Evolutionary conservation across 2,797 vertebrate genomes (phyloP), one percentile per base, ranked within the genome.

Genomic region (Sparidentex hasta): DNA sequence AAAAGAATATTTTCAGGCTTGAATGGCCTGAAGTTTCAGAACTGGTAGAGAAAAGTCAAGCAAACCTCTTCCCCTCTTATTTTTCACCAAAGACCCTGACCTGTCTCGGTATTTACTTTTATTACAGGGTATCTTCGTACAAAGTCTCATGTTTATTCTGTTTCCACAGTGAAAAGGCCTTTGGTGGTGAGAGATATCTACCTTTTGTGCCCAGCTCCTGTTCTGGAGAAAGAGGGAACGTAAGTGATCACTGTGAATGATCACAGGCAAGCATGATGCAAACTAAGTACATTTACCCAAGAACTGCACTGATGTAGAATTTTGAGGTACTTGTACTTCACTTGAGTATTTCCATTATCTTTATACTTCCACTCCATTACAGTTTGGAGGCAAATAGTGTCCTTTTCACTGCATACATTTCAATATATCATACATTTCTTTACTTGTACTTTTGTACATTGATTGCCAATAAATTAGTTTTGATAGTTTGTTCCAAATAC

Each of bases 181-280:
- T 93, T 98, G 67, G 94, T 96, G 23, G 98, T 99, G 46, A 96
- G 95, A 91, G 97, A 99, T 68, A 98, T 97, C 2, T 98, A 98
- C 74, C 94, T 99, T 76, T 92, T 99, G 73, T 99, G 98, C 74
- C 98, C 97, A 2, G 98, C 98, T 1, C 98, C 98, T 18, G 94
- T 98, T 75, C 93, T 99, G 82, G 94, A 94, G 86, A 96, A 97
- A 88, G 96, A 95, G 88, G 97, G 97, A 94, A 97, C 94, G 98
- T 99, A 96, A 87, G 98, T 95, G 56, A 65, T 56, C 1, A 18
- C 41, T 48, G 41, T 44, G 33, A 5, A 46, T 47, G 51, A 66
- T 59, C 25, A 56, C 44, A 65, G 50, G 59, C 1, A 8, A 38
- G 33, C 33, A 38, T 38, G 33, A 9, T 38, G 7, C n/a, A n/a